A percentile compares a stretch with the other conserved stretches of the same genome.
phyloP scores from a whole-genome alignment of 2,888 invertebrate genomes.

The Macaria notata region DNA sequence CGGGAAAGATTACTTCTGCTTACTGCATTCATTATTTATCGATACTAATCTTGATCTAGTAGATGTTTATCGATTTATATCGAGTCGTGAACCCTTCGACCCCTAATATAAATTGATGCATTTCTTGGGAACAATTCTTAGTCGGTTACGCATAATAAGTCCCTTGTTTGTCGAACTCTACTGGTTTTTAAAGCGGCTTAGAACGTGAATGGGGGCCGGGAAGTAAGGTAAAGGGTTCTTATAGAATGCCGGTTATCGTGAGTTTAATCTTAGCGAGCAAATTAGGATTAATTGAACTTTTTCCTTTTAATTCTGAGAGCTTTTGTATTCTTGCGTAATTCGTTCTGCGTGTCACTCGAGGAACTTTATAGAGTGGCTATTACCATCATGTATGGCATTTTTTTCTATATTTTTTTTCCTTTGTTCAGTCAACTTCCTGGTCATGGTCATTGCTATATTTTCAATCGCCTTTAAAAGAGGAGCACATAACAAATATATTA shows the following conservation, averaged over 20 bases:
- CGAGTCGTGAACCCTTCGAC: conserved; percentile 37
- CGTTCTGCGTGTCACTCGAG: conserved; percentile 61
- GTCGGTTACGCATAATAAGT: conserved; percentile 72
- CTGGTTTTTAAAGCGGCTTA: conserved; percentile 78
- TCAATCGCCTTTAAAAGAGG: no score
- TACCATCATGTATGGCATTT: conserved; percentile 11
- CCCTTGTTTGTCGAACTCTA: conserved; percentile 75
- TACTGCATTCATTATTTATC: conserved; percentile 5
- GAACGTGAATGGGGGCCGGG: conserved; percentile 60
- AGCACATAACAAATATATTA: no score
- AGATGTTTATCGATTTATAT: conserved; percentile 48
- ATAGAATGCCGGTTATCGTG: conserved; percentile 71
- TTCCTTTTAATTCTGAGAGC: conserved; percentile 67
- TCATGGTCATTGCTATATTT: no score
- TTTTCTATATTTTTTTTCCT: neutral
- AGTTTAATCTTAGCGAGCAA: conserved; percentile 77
- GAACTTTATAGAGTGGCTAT: conserved; percentile 57
- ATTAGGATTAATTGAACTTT: conserved; percentile 82
- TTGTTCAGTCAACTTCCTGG: neutral
- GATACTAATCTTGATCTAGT: conserved; percentile 21
- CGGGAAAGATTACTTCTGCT: conserved; percentile 23
- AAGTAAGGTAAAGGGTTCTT: conserved; percentile 75
- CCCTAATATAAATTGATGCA: conserved; percentile 56
- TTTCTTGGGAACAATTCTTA: conserved; percentile 64
- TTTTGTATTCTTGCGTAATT: conserved; percentile 71